Evolutionary conservation across 2,113 vertebrate genomes (phyloP).

Genomic region (Ammodytes dubius): DNA sequence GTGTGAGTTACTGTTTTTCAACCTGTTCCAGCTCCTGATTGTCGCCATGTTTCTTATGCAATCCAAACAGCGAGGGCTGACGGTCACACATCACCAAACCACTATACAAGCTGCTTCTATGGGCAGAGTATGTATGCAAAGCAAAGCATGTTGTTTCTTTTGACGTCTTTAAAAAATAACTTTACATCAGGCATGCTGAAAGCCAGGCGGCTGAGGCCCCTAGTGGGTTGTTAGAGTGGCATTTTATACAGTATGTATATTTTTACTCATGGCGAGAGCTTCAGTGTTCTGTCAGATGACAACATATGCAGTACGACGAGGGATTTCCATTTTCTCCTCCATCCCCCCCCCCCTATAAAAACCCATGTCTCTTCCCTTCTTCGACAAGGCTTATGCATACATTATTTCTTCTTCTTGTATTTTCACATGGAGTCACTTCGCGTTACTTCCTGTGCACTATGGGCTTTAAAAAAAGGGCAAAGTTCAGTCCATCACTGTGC

Average conservation of each 20-base stretch:
- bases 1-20: neutral
- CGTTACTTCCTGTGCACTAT: neutral
- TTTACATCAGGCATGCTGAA: conserved; percentile 72
- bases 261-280: conserved; percentile 47
- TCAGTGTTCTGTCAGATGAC: conserved; percentile 49
- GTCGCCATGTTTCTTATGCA: conserved; percentile 15
- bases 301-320: conserved; percentile 40
- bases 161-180: conserved; percentile 51
- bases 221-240: conserved; percentile 78
- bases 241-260: conserved; percentile 57
- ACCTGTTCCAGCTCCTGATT: neutral
- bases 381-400: neutral
- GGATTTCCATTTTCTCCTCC: conserved; percentile 59
- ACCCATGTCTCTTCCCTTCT: neutral
- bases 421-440: conserved; percentile 26
- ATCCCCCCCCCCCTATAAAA: neutral
- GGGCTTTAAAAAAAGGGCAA: conserved; percentile 43
- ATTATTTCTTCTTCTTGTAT: neutral
- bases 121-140: conserved; percentile 29
- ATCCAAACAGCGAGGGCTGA: conserved; percentile 25
- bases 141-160: conserved; percentile 49
- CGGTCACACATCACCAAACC: conserved; percentile 23
- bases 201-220: conserved; percentile 62
- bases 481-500: conserved; percentile 40
- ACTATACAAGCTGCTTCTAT: conserved; percentile 7